phyloP scores from a whole-genome alignment of 1,140 invertebrate genomes.

The Leptinotarsa defecta region DNA sequence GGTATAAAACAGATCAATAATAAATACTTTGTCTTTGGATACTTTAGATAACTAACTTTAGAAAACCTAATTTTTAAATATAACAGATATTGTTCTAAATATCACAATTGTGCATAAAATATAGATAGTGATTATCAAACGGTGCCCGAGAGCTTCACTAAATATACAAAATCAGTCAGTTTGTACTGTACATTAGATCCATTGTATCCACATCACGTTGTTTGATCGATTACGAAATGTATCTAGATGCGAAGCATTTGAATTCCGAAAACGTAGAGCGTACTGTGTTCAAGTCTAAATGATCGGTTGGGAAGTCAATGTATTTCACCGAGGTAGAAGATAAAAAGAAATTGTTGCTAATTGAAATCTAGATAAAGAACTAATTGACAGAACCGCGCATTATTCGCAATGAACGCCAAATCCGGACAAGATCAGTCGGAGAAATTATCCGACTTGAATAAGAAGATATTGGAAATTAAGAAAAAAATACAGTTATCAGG shows the following conservation, averaged over 20 bases:
- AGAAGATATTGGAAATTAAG: conserved; percentile 78
- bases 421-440: conserved; percentile 14
- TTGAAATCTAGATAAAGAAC: conserved; percentile 23
- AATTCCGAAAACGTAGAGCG: conserved; percentile 1
- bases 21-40: too few relatives aligned
- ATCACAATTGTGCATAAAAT: too few relatives aligned
- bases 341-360: conserved; percentile 22
- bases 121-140: too few relatives aligned
- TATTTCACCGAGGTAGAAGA: conserved; percentile 14
- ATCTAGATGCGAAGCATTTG: not conserved
- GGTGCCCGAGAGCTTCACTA: too few relatives aligned
- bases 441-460: conserved; percentile 63
- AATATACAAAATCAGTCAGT: too few relatives aligned
- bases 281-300: conserved; percentile 6
- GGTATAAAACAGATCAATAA: too few relatives aligned
- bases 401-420: conserved; percentile 22
- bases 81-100: too few relatives aligned
- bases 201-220: conserved; percentile 1
- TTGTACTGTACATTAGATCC: not conserved
- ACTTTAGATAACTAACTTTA: too few relatives aligned
- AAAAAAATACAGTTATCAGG: conserved; percentile 81
- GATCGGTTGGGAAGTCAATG: not conserved
- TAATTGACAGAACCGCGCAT: conserved; percentile 18
- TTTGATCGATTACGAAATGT: conserved; percentile 12
- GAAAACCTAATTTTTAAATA: too few relatives aligned